Evolutionary conservation across 2,888 invertebrate genomes (phyloP).

Genomic region (Andrena flavipes): DNA sequence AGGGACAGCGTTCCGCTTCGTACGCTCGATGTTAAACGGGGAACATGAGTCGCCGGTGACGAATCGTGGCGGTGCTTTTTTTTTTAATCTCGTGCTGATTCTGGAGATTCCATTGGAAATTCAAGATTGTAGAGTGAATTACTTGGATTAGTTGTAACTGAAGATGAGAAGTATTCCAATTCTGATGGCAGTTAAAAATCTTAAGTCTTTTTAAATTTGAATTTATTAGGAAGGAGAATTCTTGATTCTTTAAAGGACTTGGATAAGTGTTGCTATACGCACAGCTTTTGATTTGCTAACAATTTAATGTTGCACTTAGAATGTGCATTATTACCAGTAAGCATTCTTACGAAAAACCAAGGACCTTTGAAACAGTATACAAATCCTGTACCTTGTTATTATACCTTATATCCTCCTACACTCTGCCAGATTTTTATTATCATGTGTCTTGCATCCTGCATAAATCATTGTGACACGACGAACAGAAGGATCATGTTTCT

Average conservation of each 20-base stretch:
- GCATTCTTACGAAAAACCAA: background rate
- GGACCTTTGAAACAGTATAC: background rate
- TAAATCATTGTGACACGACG: slow-evolving; percentile 12
- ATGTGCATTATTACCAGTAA: background rate
- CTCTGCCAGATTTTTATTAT: background rate
- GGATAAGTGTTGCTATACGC: too few species aligned
- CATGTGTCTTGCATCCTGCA: background rate
- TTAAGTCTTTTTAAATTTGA: too few species aligned
- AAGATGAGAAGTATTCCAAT: background rate
- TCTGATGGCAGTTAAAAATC: background rate
- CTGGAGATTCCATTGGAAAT: background rate
- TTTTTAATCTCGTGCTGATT: slow-evolving; percentile 2
- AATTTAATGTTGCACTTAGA: too few species aligned
- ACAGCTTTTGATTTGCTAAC: too few species aligned
- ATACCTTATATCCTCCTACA: slow-evolving; percentile 3
- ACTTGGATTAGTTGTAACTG: slow-evolving; percentile 12
- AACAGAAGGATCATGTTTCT: slow-evolving; percentile 14
- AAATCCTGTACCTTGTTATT: slow-evolving; percentile 19
- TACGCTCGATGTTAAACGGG: slow-evolving; percentile 23
- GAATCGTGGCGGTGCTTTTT: slow-evolving; percentile 23
- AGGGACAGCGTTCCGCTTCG: background rate
- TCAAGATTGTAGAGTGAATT: background rate
- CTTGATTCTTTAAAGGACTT: too few species aligned
- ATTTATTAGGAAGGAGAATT: too few species aligned
- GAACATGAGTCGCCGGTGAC: background rate